Evolutionary conservation across 2,888 invertebrate genomes (phyloP), one percentile per base, ranked within the genome.

Genomic region (Ectemnius cavifrons): DNA sequence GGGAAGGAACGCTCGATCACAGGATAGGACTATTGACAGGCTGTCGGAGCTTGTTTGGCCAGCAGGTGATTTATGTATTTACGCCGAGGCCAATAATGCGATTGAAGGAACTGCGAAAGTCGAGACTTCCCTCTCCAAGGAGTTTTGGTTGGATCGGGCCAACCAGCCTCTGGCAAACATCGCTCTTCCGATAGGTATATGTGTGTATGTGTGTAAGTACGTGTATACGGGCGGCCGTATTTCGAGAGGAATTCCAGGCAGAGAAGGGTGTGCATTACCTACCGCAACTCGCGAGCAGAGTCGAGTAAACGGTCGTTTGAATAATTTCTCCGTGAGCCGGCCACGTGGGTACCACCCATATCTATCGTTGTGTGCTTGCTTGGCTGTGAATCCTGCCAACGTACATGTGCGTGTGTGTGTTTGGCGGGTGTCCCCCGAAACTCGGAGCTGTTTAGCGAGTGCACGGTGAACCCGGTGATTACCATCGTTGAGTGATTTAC

Each of bases 401-500:
- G 57, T 63, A 46, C 63, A 27, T 6, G 47, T n/a, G 47, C 47
- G 47, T 47, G 11, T 2, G 14, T 47, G 47, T 14, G 47, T 14
- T 14, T 47, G 23, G 2, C 47, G 16, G n/a, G 52, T 8, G 52
- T 8, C 37, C n/a, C 63, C 52, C 61, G 62, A 62, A 57, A 46
- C 61, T 46, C 64, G 0, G 37, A 37, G 6, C 74, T 58, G 77
- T 75, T 72, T 75, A 78, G 75, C 70, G 63, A 66, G 70, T 52
- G 23, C 62, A 68, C 52, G 62, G 67, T 67, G 77, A 65, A 78
- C 73, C 73, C 71, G 57, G 71, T 73, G 78, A 79, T 79, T 79
- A 79, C 73, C 78, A 78, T 79, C 79, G 78, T 72, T 75, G 78
- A 78, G 79, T 79, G 78, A 79, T 79, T 79, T 78, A 79, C 78